Conservation (phyloP, 2,113 vertebrate species). For the Mobula birostris region DNA sequence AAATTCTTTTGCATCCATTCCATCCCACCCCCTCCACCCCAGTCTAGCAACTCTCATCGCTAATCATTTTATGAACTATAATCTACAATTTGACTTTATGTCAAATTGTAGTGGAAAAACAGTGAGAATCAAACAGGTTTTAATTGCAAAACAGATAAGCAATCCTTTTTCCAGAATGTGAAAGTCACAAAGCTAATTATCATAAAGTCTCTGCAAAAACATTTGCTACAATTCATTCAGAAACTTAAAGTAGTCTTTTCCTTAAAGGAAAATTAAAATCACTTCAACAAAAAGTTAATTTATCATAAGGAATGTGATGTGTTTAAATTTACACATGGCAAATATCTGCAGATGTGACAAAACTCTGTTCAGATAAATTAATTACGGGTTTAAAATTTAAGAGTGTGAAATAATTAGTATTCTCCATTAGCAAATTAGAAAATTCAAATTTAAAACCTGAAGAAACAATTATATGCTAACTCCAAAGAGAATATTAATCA, state of each 20-base stretch:
- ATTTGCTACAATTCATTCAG: background rate
- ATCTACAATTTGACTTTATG: background rate
- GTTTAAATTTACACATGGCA: background rate
- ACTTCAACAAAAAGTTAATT: background rate
- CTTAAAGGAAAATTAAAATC: conserved; percentile 12
- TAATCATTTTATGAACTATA: background rate
- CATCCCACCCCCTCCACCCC: no score
- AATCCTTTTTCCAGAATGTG: background rate
- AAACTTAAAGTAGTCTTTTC: background rate
- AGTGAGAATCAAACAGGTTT: background rate
- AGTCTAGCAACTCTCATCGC: background rate
- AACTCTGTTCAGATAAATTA: background rate
- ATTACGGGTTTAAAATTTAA: background rate
- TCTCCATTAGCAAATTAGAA: background rate
- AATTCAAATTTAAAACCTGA: background rate
- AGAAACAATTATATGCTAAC: background rate
- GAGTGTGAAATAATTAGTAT: conserved; percentile 10
- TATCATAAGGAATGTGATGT: background rate
- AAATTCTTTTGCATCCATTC: background rate
- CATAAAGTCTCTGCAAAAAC: background rate
- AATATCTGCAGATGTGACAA: background rate
- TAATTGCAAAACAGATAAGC: background rate
- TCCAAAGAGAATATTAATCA: background rate
- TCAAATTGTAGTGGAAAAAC: background rate
- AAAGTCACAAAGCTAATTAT: conserved; percentile 9